phyloP scores from a whole-genome alignment of 2,888 invertebrate species.

The Pardosa pseudoannulata region DNA sequence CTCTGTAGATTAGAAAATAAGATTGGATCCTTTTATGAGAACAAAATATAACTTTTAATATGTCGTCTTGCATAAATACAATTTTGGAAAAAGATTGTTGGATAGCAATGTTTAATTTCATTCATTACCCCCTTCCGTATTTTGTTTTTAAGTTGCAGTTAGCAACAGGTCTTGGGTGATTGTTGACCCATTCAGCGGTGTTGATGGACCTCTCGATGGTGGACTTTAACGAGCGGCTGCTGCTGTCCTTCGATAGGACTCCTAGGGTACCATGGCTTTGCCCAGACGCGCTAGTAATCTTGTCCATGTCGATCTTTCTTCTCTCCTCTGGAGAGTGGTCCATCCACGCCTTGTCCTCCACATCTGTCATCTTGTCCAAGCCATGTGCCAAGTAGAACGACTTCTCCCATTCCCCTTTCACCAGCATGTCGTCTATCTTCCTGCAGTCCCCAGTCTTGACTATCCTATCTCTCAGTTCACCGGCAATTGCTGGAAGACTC shows the following conservation, averaged over 20 bases:
- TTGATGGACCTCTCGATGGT: not conserved
- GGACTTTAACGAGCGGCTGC: not conserved
- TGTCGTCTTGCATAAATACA: no score
- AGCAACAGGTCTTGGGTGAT: not conserved
- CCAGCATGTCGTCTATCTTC: not conserved
- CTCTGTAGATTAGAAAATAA: no score
- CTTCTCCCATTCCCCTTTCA: not conserved
- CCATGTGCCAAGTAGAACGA: not conserved
- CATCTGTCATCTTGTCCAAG: not conserved
- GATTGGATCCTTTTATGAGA: no score
- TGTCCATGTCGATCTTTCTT: not conserved
- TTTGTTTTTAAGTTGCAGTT: not conserved
- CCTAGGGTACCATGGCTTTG: not conserved
- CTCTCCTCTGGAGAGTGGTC: not conserved
- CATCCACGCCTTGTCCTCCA: no score
- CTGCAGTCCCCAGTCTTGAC: not conserved
- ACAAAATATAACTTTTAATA: no score
- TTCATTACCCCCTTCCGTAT: not conserved
- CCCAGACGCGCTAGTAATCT: not conserved
- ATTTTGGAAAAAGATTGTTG: no score
- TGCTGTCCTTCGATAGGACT: not conserved
- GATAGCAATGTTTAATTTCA: no score
- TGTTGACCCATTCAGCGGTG: constrained; percentile 3
- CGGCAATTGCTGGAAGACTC: not conserved
- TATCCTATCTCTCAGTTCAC: not conserved